Percentiles rank a stretch among this genome's conserved stretches.
Evolutionary conservation across 1,140 invertebrate genomes (phyloP).

Genomic region (Papilio helenus): DNA sequence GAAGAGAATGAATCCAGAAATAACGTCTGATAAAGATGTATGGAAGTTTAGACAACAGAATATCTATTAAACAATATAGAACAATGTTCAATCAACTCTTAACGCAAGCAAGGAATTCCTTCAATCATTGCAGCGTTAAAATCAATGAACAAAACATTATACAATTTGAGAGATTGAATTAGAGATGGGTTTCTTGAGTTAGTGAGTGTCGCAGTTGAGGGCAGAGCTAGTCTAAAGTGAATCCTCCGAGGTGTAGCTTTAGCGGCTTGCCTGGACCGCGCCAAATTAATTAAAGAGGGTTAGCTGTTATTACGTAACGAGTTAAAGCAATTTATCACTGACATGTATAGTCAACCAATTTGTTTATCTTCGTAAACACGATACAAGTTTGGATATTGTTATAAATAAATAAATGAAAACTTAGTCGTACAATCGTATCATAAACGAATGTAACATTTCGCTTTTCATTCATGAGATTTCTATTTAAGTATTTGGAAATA

Average conservation of each 20-base stretch:
- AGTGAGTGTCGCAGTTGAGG: constrained; percentile 29
- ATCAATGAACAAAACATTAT: constrained; percentile 34
- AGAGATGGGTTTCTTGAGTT: constrained; percentile 2
- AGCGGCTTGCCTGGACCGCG: constrained; percentile 38
- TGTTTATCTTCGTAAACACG: not conserved
- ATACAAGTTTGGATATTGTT: not conserved
- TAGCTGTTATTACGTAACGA: constrained; percentile 29
- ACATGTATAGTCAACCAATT: not conserved
- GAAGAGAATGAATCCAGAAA: too few relatives aligned
- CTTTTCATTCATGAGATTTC: too few relatives aligned
- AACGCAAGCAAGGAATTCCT: too few relatives aligned
- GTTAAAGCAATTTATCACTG: constrained; percentile 1
- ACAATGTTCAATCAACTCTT: too few relatives aligned
- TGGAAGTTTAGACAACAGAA: too few relatives aligned
- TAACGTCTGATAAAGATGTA: too few relatives aligned
- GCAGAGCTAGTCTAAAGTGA: constrained; percentile 18
- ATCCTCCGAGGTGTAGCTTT: constrained; percentile 42
- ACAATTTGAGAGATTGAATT: constrained; percentile 32
- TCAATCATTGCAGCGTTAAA: not conserved
- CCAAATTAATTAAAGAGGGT: constrained; percentile 43
- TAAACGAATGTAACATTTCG: too few relatives aligned
- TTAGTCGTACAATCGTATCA: too few relatives aligned
- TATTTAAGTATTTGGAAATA: too few relatives aligned
- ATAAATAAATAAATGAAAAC: too few relatives aligned
- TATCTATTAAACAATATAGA: too few relatives aligned